Evolutionary conservation across 2,113 vertebrate species (phyloP), one percentile per base, ranked within the genome.

Genomic region (Telmatochromis sp.): DNA sequence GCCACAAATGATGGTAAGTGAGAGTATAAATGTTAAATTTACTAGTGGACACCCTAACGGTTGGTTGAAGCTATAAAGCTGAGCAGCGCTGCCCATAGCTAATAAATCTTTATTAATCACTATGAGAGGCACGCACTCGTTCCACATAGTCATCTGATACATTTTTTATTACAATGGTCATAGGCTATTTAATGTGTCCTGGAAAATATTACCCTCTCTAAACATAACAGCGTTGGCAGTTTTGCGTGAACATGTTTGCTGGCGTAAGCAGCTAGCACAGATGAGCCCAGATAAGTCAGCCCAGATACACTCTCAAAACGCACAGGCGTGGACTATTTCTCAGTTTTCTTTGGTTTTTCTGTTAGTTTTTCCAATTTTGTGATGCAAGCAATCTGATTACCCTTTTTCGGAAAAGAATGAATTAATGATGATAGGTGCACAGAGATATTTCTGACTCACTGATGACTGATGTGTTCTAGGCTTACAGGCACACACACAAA

Each of bases 371-470:
- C 42, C 10, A 33, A n/a, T 78, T 33, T 51, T 78, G 19, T 78
- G 26, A 78, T 6, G 45, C 10, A 51, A 78, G 73, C 45, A n/a
- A 78, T 33, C 5, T 17, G 26, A 78, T 78, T 51, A 2, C 47
- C 26, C 45, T 78, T 78, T 37, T 33, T n/a, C 45, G 0, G 65
- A 82, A 78, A 31, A 86, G 23, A 55, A 87, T 91, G 45, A 89
- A 94, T 89, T 80, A 87, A 85, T 92, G 54, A 91, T 92, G 88
- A 84, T 57, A 65, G n/a, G 23, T 80, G 65, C 7, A 2, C 0
- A 54, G 51, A 10, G 13, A 82, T 79, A 60, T 80, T 86, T 19
- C 75, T 88, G 91, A 89, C 73, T 92, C 87, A 88, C 70, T 35
- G 37, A 81, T 85, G 81, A 87, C 51, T 51, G 28, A 14, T 57